These are phyloP conservation scores for Zapus hudsonius DNA, from an alignment of 2,113 vertebrate species.

Conservation along the genomic window DNA sequence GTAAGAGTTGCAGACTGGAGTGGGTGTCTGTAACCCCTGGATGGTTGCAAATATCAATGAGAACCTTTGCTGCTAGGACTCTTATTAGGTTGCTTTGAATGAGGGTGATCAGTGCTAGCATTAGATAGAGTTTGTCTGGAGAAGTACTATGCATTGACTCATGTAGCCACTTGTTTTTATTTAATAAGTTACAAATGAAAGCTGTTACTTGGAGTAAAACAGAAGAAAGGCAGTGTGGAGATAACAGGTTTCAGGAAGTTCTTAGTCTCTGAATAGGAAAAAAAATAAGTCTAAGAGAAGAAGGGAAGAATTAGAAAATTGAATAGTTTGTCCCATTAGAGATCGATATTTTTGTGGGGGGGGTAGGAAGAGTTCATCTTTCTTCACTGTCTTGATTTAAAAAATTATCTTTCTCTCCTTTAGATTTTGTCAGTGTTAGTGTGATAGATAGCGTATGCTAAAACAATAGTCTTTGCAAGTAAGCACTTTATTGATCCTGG, in stretches of 20 bases:
- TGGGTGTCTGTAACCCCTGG: no score
- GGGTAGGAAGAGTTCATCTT: not conserved
- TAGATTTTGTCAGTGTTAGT: no score
- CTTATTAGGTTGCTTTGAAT: not conserved
- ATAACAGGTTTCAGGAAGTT: not conserved
- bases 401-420: not conserved
- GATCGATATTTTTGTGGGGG: no score
- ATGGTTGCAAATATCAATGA: not conserved
- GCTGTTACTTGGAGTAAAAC: conserved; percentile 56
- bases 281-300: conserved; percentile 67
- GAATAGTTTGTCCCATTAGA: not conserved
- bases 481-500: not conserved
- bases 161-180: not conserved
- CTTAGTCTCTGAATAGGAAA: conserved; percentile 38
- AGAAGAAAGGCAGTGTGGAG: not conserved
- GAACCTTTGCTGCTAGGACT: not conserved
- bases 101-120: not conserved
- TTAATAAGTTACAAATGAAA: not conserved
- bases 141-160: not conserved
- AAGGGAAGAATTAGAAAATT: conserved; percentile 41
- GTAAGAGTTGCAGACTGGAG: no score
- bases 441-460: not conserved
- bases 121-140: not conserved
- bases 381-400: not conserved
- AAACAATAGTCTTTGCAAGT: not conserved